Percentiles rank a stretch among this genome's conserved stretches.
These are phyloP conservation scores for Bujurquina vittata DNA, from an alignment of 2,113 vertebrate species.

Conservation along the genomic window DNA sequence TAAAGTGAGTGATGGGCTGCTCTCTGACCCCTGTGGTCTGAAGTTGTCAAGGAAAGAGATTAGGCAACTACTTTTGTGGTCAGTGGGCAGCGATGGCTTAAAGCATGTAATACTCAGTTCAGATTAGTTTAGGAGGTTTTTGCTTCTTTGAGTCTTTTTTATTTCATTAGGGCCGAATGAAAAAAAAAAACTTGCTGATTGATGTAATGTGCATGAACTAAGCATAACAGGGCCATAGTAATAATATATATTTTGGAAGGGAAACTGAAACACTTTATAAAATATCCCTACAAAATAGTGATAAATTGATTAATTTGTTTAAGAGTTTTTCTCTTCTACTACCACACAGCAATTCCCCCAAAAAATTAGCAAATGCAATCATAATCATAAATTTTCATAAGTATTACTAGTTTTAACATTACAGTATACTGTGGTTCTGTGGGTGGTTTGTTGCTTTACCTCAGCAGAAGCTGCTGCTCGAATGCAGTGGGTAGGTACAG, in stretches of 20 bases:
- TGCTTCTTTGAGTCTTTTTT: not conserved
- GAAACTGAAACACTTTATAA: not conserved
- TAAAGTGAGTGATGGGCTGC: not conserved
- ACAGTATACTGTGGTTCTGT: not conserved
- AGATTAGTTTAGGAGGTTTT: not conserved
- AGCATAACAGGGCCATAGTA: not conserved
- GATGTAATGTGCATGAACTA: not conserved
- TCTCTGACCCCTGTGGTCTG: slow-evolving; percentile 14
- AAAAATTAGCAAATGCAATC: not conserved
- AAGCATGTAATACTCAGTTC: not conserved
- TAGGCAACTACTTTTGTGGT: not conserved
- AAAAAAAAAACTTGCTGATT: not conserved
- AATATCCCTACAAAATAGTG: not conserved
- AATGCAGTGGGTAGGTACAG: not conserved
- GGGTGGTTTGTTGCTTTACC: not conserved
- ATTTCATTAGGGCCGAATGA: not conserved
- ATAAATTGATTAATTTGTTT: not conserved
- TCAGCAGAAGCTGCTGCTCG: not conserved
- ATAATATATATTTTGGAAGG: not conserved
- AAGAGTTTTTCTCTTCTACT: not conserved
- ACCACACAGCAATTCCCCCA: not conserved
- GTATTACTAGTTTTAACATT: not conserved
- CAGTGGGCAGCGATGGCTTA: not conserved
- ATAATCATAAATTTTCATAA: not conserved
- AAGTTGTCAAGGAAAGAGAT: not conserved